Evolutionary conservation across 2,888 invertebrate species (phyloP).

Genomic region (Pachycephus smyrnensis): DNA sequence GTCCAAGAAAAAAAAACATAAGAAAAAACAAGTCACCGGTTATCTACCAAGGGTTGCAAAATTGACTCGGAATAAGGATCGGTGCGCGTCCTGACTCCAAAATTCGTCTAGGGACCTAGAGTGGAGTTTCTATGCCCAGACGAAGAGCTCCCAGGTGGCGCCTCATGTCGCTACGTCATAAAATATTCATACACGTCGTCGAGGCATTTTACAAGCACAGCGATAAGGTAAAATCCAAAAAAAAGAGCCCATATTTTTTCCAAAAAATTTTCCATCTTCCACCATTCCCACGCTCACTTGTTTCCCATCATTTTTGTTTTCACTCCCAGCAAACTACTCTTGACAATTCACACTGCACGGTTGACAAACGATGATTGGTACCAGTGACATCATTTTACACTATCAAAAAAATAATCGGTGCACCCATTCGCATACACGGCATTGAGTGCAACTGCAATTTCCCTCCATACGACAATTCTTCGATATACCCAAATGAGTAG

Average conservation of each 20-base stretch:
- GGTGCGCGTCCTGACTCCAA: conserved; percentile 29
- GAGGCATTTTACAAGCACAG: neutral
- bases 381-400: neutral
- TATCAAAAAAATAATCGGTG: neutral
- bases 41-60: conserved; percentile 8
- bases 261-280: neutral
- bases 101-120: conserved; percentile 18
- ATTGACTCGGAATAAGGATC: conserved; percentile 28
- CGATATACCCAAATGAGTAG: too few species aligned
- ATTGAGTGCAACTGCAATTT: neutral
- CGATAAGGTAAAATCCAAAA: neutral
- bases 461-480: too few species aligned
- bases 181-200: conserved; percentile 17
- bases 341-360: too few species aligned
- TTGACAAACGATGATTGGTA: neutral
- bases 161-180: conserved; percentile 14
- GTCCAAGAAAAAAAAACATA: neutral
- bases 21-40: neutral
- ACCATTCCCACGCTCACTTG: neutral
- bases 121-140: neutral
- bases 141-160: conserved; percentile 12
- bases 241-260: neutral
- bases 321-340: too few species aligned
- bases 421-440: neutral
- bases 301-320: neutral